These are phyloP conservation scores for Sturnira hondurensis DNA, from an alignment of 2,113 vertebrate species.

Conservation along the genomic window DNA sequence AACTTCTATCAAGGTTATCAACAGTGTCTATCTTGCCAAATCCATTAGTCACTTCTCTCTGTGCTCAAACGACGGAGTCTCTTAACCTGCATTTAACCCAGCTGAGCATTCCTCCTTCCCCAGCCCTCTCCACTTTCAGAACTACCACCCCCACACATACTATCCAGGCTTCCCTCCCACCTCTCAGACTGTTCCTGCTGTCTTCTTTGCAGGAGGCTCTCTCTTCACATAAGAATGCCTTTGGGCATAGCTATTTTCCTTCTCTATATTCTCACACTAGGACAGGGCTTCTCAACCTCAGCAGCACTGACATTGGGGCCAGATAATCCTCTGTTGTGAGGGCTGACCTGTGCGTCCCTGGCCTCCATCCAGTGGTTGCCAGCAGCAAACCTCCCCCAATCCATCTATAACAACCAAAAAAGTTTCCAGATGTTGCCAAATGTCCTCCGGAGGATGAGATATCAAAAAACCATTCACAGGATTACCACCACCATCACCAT, in stretches of 20 bases:
- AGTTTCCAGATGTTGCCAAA: background rate
- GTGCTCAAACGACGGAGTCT: background rate
- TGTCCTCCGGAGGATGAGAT: constrained; percentile 57
- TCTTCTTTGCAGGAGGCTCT: background rate
- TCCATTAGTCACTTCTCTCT: background rate
- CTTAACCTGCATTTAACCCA: background rate
- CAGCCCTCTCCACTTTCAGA: background rate
- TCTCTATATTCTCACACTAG: background rate
- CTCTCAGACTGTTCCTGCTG: background rate
- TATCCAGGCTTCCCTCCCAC: background rate
- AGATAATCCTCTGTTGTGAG: background rate
- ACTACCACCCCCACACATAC: background rate
- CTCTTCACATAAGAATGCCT: background rate
- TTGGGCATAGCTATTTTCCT: background rate
- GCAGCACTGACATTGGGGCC: background rate
- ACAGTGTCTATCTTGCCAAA: background rate
- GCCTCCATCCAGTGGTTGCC: background rate
- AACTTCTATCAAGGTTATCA: background rate
- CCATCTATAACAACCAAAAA: background rate
- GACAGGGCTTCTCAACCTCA: background rate
- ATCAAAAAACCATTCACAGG: constrained; percentile 86
- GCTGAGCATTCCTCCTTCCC: background rate
- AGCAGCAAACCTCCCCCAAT: background rate
- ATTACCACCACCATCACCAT: constrained; percentile 80
- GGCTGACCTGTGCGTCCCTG: background rate